Conservation (phyloP, 2,888 invertebrate genomes). For the Ceriagrion tenellum region DNA sequence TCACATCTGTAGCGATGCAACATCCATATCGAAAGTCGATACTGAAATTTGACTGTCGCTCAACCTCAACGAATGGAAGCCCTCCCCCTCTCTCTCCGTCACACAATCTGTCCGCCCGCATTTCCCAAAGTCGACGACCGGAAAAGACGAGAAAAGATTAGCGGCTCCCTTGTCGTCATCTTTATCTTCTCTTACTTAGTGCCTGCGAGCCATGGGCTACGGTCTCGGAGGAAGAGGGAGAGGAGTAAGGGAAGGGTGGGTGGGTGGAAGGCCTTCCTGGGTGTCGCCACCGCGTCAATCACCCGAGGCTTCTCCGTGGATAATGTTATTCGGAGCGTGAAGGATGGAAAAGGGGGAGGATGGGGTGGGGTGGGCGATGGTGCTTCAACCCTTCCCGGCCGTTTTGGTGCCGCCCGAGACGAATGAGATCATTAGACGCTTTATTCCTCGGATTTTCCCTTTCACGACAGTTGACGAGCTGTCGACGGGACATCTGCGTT, state of each 20-base stretch:
- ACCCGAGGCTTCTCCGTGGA: background rate
- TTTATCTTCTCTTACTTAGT: background rate
- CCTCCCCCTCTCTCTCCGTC: too few relatives aligned
- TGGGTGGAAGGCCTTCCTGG: background rate
- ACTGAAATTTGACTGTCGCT: too few relatives aligned
- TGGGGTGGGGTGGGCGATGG: too few relatives aligned
- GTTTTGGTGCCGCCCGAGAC: background rate
- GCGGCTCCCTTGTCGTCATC: background rate
- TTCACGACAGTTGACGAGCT: background rate
- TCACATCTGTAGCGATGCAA: too few relatives aligned
- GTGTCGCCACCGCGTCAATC: conserved; percentile 6
- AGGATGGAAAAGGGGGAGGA: background rate
- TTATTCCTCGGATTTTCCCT: background rate
- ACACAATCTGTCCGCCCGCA: too few relatives aligned
- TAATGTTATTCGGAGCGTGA: conserved; percentile 11
- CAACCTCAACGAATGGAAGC: too few relatives aligned
- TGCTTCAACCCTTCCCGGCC: background rate
- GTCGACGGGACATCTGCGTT: conserved; percentile 11
- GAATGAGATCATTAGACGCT: conserved; percentile 31
- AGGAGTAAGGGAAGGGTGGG: background rate
- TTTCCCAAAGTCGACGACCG: background rate
- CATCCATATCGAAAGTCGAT: too few relatives aligned
- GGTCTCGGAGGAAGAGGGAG: background rate
- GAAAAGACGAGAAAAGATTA: background rate
- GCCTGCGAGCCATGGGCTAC: background rate